These are phyloP conservation scores for Poeciliopsis presidionis DNA, from an alignment of 2,797 vertebrate genomes.

Conservation along the genomic window DNA sequence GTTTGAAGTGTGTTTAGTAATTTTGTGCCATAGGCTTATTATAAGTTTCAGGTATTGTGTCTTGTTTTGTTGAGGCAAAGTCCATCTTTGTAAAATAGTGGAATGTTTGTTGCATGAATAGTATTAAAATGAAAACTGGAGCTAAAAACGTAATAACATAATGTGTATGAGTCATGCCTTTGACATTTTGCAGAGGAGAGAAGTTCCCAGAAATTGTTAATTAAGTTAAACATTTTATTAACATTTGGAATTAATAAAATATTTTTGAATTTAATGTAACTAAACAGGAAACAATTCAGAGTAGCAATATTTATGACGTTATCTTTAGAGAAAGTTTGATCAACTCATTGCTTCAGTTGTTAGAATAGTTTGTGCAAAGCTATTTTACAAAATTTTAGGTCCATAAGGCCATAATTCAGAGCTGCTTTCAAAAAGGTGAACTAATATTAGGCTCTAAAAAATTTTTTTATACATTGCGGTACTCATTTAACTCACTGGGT, in stretches of 20 bases:
- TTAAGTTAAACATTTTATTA: not conserved
- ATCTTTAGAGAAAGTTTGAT: not conserved
- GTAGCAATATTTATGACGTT: not conserved
- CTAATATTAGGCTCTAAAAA: not conserved
- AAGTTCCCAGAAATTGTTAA: not conserved
- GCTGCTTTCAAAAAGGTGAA: not conserved
- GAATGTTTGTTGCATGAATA: slow-evolving; percentile 38
- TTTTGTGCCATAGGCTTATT: slow-evolving; percentile 36
- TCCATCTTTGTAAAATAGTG: slow-evolving; percentile 34
- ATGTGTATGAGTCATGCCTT: not conserved
- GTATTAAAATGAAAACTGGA: slow-evolving; percentile 6
- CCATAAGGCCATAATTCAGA: not conserved
- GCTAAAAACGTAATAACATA: not conserved
- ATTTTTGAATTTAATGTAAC: not conserved
- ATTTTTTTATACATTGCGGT: not conserved
- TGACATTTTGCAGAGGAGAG: not conserved
- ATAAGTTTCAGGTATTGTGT: slow-evolving; percentile 25
- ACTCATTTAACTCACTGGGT: not conserved
- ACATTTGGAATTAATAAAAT: not conserved
- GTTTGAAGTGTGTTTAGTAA: slow-evolving; percentile 42
- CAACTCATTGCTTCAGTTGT: not conserved
- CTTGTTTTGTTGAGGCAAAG: slow-evolving; percentile 18
- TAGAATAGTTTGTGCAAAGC: not conserved
- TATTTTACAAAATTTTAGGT: too few species aligned
- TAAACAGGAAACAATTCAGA: not conserved